Evolutionary conservation across 2,888 invertebrate species (phyloP).

Genomic region (Embidobia sp.): DNA sequence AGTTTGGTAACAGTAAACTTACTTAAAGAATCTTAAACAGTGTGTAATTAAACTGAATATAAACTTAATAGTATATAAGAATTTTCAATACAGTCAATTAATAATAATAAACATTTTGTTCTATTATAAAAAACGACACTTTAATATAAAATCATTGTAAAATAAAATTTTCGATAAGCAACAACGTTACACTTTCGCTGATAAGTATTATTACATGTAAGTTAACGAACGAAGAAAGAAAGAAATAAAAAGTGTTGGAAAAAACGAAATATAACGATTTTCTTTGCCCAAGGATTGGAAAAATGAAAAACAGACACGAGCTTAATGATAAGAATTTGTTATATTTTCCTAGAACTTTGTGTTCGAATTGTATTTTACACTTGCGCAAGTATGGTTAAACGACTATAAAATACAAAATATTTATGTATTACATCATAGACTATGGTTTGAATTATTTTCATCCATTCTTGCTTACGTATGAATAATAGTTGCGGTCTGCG

Average conservation of each 20-base stretch:
- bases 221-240: not conserved
- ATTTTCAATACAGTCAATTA: too few species aligned
- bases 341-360: constrained; percentile 50
- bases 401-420: constrained; percentile 71
- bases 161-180: not conserved
- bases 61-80: too few species aligned
- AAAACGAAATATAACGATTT: too few species aligned
- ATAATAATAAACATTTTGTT: too few species aligned
- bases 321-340: constrained; percentile 55
- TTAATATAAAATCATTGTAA: not conserved
- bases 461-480: constrained; percentile 41
- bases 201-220: constrained; percentile 44
- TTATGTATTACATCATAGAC: constrained; percentile 58
- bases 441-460: constrained; percentile 42
- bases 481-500: constrained; percentile 28
- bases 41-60: too few species aligned
- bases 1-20: too few species aligned
- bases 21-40: too few species aligned
- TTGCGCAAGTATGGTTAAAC: constrained; percentile 64
- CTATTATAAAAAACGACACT: too few species aligned
- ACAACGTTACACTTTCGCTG: constrained; percentile 1
- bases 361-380: constrained; percentile 63
- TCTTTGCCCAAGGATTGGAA: too few species aligned
- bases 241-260: constrained; percentile 10
- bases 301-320: too few species aligned